phyloP scores from a whole-genome alignment of 2,888 invertebrate genomes.

The Erannis defoliaria region DNA sequence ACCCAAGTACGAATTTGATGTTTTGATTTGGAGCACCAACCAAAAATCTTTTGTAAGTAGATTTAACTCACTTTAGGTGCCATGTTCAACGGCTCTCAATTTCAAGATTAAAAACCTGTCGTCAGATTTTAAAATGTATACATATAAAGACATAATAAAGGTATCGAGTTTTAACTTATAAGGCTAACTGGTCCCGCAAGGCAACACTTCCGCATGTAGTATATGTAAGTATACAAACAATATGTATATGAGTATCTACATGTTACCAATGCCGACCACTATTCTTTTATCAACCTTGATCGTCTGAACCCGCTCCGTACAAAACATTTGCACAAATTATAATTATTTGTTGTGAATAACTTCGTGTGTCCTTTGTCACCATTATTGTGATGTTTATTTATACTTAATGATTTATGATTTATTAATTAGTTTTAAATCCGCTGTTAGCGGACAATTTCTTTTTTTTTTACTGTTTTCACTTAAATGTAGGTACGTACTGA shows the following conservation, averaged over 20 bases:
- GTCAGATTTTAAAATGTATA: slow-evolving; percentile 41
- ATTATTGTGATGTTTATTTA: not conserved
- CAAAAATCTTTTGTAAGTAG: not conserved
- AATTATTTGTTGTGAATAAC: slow-evolving; percentile 25
- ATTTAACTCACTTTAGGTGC: not conserved
- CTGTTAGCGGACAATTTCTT: too few relatives aligned
- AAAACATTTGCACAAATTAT: slow-evolving; percentile 43
- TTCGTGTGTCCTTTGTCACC: slow-evolving; percentile 1
- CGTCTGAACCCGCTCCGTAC: slow-evolving; percentile 55
- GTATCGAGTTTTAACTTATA: slow-evolving; percentile 65
- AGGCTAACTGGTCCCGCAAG: slow-evolving; percentile 72
- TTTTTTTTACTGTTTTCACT: too few relatives aligned
- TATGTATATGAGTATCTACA: slow-evolving; percentile 56
- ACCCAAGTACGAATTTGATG: not conserved
- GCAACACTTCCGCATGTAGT: slow-evolving; percentile 70
- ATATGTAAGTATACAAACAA: slow-evolving; percentile 62
- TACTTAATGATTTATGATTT: not conserved
- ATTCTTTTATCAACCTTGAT: slow-evolving; percentile 76
- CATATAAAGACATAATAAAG: slow-evolving; percentile 56
- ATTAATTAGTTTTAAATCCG: not conserved
- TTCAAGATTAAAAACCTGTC: slow-evolving; percentile 51
- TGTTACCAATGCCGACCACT: slow-evolving; percentile 74
- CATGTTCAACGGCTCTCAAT: slow-evolving; percentile 32
- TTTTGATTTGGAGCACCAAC: not conserved
- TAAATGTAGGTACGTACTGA: too few relatives aligned